These are phyloP conservation scores for Lochmaea capreae DNA, from an alignment of 2,888 invertebrate genomes.

Conservation along the genomic window DNA sequence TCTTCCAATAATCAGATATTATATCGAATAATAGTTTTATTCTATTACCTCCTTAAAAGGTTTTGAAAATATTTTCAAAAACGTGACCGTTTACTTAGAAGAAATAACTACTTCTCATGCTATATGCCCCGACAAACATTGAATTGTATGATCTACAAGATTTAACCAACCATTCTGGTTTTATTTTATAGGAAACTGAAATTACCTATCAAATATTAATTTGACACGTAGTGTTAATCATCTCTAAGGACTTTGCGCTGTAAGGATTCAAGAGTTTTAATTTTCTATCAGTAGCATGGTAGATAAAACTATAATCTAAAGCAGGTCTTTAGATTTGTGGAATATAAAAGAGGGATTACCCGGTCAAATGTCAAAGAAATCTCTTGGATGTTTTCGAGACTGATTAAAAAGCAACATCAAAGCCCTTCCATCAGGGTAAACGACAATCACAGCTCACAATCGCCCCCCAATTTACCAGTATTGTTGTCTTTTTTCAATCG, in stretches of 20 bases:
- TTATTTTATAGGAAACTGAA: too few species aligned
- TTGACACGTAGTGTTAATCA: neutral
- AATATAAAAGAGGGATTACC: constrained; percentile 65
- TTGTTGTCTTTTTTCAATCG: constrained; percentile 66
- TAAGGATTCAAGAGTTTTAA: constrained; percentile 22
- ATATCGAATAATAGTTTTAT: too few species aligned
- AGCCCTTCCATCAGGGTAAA: constrained; percentile 61
- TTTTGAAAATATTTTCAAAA: too few species aligned
- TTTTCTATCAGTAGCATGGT: constrained; percentile 36
- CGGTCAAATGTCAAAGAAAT: constrained; percentile 66
- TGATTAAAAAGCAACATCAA: constrained; percentile 67
- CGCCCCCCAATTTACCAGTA: constrained; percentile 64
- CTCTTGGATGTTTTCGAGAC: constrained; percentile 62
- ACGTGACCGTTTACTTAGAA: too few species aligned
- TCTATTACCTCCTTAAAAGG: too few species aligned
- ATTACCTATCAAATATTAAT: too few species aligned
- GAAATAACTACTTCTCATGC: too few species aligned
- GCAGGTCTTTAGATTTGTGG: constrained; percentile 46
- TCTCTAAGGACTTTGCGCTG: neutral
- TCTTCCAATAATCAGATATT: too few species aligned
- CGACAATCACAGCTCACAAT: constrained; percentile 66
- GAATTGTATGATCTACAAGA: too few species aligned
- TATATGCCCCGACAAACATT: too few species aligned
- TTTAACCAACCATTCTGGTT: too few species aligned
- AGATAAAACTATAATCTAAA: constrained; percentile 54